Base-by-base conservation (phyloP, 2,888 invertebrate species). In the Leptopilina myrica region DNA sequence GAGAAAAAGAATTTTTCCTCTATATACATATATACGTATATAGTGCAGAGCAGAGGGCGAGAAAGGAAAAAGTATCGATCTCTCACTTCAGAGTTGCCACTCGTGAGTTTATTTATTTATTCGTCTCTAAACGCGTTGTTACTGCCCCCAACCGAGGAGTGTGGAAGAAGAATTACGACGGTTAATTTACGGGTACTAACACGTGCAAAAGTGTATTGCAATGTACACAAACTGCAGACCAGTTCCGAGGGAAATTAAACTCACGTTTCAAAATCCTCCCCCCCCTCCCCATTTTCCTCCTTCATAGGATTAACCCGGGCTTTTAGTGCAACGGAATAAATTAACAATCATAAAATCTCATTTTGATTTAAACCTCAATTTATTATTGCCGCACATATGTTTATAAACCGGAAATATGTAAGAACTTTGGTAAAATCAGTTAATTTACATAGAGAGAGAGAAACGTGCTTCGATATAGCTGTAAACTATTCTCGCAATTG, bases 51-150 rank as follows among this genome's bases (percentile, higher is more conserved):
- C n/a, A 73, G 7, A 73, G 73, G 73, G 53, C 49, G 11, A 43
- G 6, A 43, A 43, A 43, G 43, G 11, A 73, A 73, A 33, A 73
- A 40, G 73, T 56, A 56, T 73, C 73, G 56, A 73, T 53, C 73
- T 20, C 6, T 56, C n/a, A 56, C 12, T 73, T 33, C 33, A 53
- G 40, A 20, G 20, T 73, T 73, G n/a, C 33, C 56, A 73, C 73
- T 66, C 66, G 26, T 20, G 46, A 53, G 56, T 76, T 76, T 49
- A 76, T 76, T 76, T 76, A 76, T 76, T 76, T 76, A 76, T 76
- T 64, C 12, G 20, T 64, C 64, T 64, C 64, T 49, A 64, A 49
- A 76, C 62, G 76, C 76, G 43, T 76, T 64, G 53, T 73, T 76
- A 64, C 64, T 76, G 64, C 76, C 64, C 64, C 33, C 20, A 76